phyloP scores from a whole-genome alignment of 2,888 invertebrate species.

The Liposcelis brunnea region DNA sequence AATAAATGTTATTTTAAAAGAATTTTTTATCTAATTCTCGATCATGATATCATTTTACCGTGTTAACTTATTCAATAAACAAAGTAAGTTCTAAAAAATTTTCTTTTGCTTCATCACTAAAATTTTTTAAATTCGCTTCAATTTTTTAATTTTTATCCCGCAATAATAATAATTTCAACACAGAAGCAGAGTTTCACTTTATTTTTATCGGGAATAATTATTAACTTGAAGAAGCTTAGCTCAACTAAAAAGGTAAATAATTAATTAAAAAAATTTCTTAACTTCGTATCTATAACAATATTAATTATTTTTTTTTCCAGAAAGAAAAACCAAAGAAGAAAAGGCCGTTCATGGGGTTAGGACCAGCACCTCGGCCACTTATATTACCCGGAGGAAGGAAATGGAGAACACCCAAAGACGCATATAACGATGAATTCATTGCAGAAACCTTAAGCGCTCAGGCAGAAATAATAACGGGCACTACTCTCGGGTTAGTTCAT shows the following conservation, averaged over 20 bases:
- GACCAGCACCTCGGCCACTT: constrained; percentile 50
- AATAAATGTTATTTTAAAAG: too few relatives aligned
- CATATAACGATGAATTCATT: constrained; percentile 78
- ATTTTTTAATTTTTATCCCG: too few relatives aligned
- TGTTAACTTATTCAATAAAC: too few relatives aligned
- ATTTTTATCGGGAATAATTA: too few relatives aligned
- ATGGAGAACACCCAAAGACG: constrained; percentile 69
- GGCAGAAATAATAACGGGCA: constrained; percentile 69
- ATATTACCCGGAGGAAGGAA: constrained; percentile 60
- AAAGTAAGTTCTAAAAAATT: too few relatives aligned
- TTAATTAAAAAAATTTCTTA: neutral
- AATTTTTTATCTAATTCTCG: too few relatives aligned
- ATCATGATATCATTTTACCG: too few relatives aligned
- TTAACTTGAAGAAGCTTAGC: too few relatives aligned
- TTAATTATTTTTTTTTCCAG: constrained; percentile 5
- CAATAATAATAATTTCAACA: too few relatives aligned
- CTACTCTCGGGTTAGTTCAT: constrained; percentile 58
- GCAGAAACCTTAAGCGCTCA: constrained; percentile 70
- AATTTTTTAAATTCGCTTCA: too few relatives aligned
- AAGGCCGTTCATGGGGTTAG: constrained; percentile 26
- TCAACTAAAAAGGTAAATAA: neutral
- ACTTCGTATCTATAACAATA: constrained; percentile 10
- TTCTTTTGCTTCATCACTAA: too few relatives aligned
- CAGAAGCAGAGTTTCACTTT: too few relatives aligned
- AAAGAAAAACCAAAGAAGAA: constrained; percentile 11